Evolutionary conservation across 2,797 vertebrate species (phyloP), one percentile per base, ranked within the genome.

Genomic region (Malacoctenus gilli): DNA sequence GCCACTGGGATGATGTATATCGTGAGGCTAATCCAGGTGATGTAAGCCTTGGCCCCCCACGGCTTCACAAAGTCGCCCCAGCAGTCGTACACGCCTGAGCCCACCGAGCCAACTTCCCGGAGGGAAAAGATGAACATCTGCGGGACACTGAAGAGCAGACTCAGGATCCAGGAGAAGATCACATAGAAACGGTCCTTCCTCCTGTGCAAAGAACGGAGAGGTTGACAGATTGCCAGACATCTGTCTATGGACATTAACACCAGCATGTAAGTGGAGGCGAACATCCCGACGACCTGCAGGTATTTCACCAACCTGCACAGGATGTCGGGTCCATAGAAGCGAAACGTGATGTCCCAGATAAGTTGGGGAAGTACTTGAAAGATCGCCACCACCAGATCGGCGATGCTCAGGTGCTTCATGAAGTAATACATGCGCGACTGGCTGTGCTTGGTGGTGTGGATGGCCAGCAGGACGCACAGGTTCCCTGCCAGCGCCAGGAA

Each of bases 391-490:
- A 95, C 93, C 41, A 98, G 85, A 79, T 98, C 95, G 1, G 95
- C 95, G 22, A 98, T 94, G 91, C 95, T 97, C 59, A 98, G 79
- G 85, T 98, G 95, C 82, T 95, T 97, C 94, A 98, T 97, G 87
- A 98, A 97, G 84, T 94, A 97, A 55, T 96, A 95, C 93, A 98
- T 95, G 56, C 95, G 93, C 15, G 95, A 96, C 78, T 93, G 93
- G 77, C 93, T 94, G 89, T 93, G 95, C 46, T 94, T 94, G 76
- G 93, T 93, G 66, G 90, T 94, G 88, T 89, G 93, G 88, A 97
- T 93, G 39, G 94, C 95, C 69, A 96, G 88, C 42, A 97, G 89
- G 72, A 98, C 95, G 30, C 95, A 97, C 71, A 93, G 82, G 81
- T 98, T 98, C 53, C 95, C 95, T 0, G 88, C 89, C 72, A 98